These are phyloP conservation scores for Neodiprion pinetum DNA, from an alignment of 1,140 invertebrate species.

Conservation along the genomic window DNA sequence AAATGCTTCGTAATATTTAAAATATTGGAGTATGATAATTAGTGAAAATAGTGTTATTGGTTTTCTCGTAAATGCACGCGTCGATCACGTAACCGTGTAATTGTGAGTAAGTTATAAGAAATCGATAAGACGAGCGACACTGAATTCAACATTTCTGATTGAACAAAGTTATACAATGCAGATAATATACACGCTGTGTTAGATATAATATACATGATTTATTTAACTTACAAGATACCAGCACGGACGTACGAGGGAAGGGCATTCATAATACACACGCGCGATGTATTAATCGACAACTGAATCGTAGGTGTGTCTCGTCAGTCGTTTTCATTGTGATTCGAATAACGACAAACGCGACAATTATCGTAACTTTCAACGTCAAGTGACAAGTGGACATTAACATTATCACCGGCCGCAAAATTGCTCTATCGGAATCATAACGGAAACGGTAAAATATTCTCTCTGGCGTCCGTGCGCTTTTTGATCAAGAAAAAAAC, in stretches of 20 bases:
- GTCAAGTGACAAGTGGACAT: not conserved
- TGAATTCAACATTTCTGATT: not conserved
- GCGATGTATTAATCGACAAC: not conserved
- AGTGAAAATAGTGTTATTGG: not conserved
- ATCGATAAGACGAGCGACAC: not conserved
- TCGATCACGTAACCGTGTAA: not conserved
- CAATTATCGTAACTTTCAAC: not conserved
- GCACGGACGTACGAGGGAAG: not conserved
- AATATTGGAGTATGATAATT: not conserved
- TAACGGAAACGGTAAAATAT: not conserved
- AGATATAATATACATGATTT: not conserved
- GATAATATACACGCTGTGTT: conserved; percentile 5
- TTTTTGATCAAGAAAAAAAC: not conserved
- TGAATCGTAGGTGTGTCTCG: not conserved
- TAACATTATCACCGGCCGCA: not conserved
- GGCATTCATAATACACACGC: not conserved
- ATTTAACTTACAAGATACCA: not conserved
- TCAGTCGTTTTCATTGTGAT: not conserved
- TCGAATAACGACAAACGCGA: not conserved
- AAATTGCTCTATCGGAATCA: not conserved
- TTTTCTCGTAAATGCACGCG: not conserved
- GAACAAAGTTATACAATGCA: not conserved
- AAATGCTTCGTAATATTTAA: not conserved
- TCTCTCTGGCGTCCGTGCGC: conserved; percentile 3
- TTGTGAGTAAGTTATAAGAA: not conserved